Evolutionary conservation across 2,888 invertebrate species (phyloP), one percentile per base, ranked within the genome.

Genomic region (Ormia ochracea): DNA sequence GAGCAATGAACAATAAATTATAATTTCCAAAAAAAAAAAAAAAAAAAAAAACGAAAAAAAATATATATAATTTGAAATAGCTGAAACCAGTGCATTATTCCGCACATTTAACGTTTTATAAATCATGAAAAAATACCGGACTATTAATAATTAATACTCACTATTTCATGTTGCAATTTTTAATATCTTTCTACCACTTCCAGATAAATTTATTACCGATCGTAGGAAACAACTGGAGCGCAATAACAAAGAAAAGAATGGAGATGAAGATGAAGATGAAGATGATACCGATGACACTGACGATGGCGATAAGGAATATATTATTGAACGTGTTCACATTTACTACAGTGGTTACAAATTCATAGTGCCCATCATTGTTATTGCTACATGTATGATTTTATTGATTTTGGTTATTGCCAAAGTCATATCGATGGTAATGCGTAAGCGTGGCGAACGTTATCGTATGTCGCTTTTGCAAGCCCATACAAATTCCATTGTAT

Each of bases 401-500:
- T 87, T 93, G 21, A 89, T 93, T 17, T 84, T 93, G 82, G 90
- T 90, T 54, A 90, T 92, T 73, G 91, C 88, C 54, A 92, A 92
- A 86, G 85, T 92, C 21, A 90, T 92, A n/a, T 89, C 91, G 84
- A 84, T 89, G 80, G 81, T 90, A 72, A 91, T 92, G 91, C 91
- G 91, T 84, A 89, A 89, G 81, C 90, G 90, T 52, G 90, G 90
- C 33, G 90, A 90, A 82, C 90, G 92, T 81, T 90, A 90, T 79
- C 88, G 89, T 66, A 89, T 90, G 88, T 90, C 90, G 9, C 81
- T 90, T 38, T 72, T 90, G 78, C 89, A 89, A 69, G 87, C 89
- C 4, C 84, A 85, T 74, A 90, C 90, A 83, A 90, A 90, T 81
- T 89, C 90, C 33, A 91, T 95, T 77, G 94, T 95, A 19, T 95